Conservation (phyloP, 1,140 invertebrate genomes). For the Penaeus indicus region DNA sequence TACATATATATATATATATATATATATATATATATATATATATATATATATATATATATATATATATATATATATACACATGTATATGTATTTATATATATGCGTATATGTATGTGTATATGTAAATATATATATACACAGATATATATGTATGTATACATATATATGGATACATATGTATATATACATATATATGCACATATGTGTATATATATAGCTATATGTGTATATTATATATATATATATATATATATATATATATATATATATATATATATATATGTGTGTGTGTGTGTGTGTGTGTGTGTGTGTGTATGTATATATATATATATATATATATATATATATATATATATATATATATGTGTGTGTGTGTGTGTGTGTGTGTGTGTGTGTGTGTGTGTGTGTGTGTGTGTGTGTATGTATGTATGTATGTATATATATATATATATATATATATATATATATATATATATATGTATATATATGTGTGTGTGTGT, state of each 20-base stretch:
- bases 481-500: too few relatives aligned
- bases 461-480: not conserved
- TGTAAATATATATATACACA: constrained; percentile 20
- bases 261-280: constrained; percentile 21
- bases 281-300: constrained; percentile 22
- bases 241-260: constrained; percentile 27
- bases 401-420: not conserved
- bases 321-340: not conserved
- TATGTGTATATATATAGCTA: not conserved
- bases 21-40: too few relatives aligned
- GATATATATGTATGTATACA: constrained; percentile 1
- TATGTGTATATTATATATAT: not conserved
- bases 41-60: not conserved
- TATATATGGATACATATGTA: not conserved
- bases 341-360: too few relatives aligned
- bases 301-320: constrained; percentile 19
- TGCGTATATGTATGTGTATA: constrained; percentile 7
- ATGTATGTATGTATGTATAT: constrained; percentile 1
- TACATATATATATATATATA: too few relatives aligned
- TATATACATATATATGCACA: not conserved
- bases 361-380: not conserved
- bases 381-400: not conserved
- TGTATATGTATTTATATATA: constrained; percentile 6
- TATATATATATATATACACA: not conserved
- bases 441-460: not conserved